Evolutionary conservation across 2,888 invertebrate genomes (phyloP).

Genomic region (Hymenopus coronatus): DNA sequence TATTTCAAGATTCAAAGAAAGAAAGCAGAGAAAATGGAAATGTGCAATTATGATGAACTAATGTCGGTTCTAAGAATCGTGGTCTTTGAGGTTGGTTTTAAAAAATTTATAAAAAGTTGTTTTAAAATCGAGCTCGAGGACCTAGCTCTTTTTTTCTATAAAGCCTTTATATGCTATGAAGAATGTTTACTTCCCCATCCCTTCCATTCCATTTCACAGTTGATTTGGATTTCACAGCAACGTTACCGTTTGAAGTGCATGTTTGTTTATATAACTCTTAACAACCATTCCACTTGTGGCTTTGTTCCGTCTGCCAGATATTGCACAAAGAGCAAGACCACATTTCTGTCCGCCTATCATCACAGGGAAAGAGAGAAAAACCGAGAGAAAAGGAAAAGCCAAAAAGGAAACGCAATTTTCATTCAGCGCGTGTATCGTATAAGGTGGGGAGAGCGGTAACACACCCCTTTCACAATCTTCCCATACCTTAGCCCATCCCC

Average conservation of each 20-base stretch:
- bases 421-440: slow-evolving; percentile 29
- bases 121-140: background rate
- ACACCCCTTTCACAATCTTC: slow-evolving; percentile 17
- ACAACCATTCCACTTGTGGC: background rate
- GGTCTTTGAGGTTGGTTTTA: background rate
- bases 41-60: background rate
- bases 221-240: background rate
- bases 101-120: background rate
- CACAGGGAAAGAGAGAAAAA: background rate
- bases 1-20: background rate
- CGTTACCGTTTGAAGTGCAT: background rate
- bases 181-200: background rate
- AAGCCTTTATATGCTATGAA: background rate
- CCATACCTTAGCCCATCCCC: background rate
- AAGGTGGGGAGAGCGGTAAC: slow-evolving; percentile 12
- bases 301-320: background rate
- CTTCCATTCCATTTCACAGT: background rate
- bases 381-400: background rate
- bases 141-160: background rate
- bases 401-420: slow-evolving; percentile 26
- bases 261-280: background rate
- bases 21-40: background rate
- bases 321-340: background rate
- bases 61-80: background rate
- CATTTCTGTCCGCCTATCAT: background rate